Base-by-base conservation (phyloP, 1,140 invertebrate genomes). In the Nephotettix cincticeps region DNA sequence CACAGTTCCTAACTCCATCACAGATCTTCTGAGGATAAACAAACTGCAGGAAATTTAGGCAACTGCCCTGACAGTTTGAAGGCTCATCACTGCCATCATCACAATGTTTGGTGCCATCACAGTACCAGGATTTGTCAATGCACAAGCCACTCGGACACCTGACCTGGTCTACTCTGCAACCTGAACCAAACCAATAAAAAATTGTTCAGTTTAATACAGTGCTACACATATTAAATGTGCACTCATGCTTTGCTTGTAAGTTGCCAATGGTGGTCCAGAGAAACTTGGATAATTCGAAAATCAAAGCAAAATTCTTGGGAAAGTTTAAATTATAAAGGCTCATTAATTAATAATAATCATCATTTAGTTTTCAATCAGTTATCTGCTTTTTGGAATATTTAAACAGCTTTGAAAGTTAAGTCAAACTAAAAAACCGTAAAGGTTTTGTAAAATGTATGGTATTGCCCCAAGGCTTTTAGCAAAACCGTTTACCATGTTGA, bases 1-100 rank as follows among this genome's bases (percentile, higher is more conserved):
- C 82, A 77, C 94, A 96, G 78, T 95, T 88, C 27, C 90, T 81
- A 3, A 88, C 82, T 9, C 91, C 91, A 79, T 96, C 91, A 78
- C 94, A 96, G 29, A 94, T 80, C 68, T 85, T 85, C 2, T 84
- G 80, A 9, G 89, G 88, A 72, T 84, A 79, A 0, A 88, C 88
- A 14, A 90, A 80, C 68, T 84, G 84, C 66, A 94, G 77, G 77
- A 91, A 93, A 32, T 84, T 82, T 1, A 84, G 83, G 74, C 91
- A 93, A 19, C 81, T 88, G 47, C 72, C 76, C 73, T 75, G 63
- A 61, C 89, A 90, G 0, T 81, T 81, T 0, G 79, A 75, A 0
- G 91, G 89, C 77, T 94, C 93, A 76, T 94, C 93, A 3, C 84
- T 86, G 25, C 82, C 82, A 77, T 93, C 91, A 0, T 80, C 83